Evolutionary conservation across 2,113 vertebrate genomes (phyloP).

Genomic region (Pagrus major): DNA sequence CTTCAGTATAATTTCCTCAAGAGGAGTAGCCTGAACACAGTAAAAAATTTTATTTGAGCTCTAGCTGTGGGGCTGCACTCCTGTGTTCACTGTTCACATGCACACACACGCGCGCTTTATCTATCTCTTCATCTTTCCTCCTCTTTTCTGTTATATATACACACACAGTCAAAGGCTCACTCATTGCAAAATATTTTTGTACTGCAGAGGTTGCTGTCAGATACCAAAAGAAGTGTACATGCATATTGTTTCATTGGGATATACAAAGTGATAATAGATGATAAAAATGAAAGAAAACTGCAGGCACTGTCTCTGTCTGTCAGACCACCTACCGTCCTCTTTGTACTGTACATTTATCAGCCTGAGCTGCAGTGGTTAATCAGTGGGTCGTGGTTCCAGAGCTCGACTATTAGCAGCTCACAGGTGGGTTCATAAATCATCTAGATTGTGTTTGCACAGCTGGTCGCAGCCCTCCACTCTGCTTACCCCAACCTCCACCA

Average conservation of each 20-base stretch:
- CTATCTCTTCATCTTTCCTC: neutral
- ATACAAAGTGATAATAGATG: conserved; percentile 26
- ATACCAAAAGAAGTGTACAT: conserved; percentile 2
- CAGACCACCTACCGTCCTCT: conserved; percentile 54
- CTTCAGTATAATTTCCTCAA: neutral
- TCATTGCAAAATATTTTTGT: conserved; percentile 37
- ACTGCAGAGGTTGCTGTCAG: neutral
- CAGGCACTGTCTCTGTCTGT: conserved; percentile 1
- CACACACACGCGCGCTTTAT: neutral
- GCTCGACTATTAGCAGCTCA: conserved; percentile 43
- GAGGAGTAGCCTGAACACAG: neutral
- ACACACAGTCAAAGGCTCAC: conserved; percentile 21
- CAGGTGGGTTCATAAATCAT: conserved; percentile 75
- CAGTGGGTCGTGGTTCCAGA: too few species aligned
- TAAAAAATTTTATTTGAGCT: neutral
- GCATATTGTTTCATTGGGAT: neutral
- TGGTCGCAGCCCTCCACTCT: conserved; percentile 41
- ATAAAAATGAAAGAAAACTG: neutral
- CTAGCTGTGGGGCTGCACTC: neutral
- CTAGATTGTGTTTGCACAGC: conserved; percentile 72
- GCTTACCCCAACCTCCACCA: neutral
- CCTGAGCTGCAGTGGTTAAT: conserved; percentile 35
- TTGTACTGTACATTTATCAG: conserved; percentile 36
- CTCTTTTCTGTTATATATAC: neutral
- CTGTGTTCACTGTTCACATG: neutral